Conservation (phyloP, 1,140 invertebrate genomes). For the Aphaenogaster rudis region DNA sequence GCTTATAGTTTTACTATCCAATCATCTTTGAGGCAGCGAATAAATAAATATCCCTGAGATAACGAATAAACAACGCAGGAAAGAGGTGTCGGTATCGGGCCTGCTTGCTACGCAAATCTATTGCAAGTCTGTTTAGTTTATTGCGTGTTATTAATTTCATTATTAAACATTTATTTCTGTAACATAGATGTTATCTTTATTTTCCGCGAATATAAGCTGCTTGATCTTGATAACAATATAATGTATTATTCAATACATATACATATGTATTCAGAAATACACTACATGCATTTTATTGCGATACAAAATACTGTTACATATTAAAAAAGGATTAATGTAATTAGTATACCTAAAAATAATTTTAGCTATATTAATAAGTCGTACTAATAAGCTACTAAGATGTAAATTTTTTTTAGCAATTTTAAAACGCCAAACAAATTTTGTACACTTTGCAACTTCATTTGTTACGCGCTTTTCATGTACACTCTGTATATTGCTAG, state of each 20-base stretch:
- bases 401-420: conserved; percentile 10
- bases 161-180: conserved; percentile 7
- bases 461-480: neutral
- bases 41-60: conserved; percentile 19
- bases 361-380: neutral
- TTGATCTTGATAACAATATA: conserved; percentile 6
- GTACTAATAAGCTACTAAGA: neutral
- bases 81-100: neutral
- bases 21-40: conserved; percentile 7
- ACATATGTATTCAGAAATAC: conserved; percentile 2
- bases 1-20: conserved; percentile 10
- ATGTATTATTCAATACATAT: conserved; percentile 7
- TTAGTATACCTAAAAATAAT: neutral
- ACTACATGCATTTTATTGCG: neutral
- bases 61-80: neutral
- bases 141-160: neutral
- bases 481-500: neutral
- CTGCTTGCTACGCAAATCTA: neutral
- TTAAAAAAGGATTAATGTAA: neutral
- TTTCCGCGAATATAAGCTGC: neutral
- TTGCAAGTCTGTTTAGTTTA: neutral
- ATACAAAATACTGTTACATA: conserved; percentile 1
- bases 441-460: neutral
- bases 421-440: conserved; percentile 1
- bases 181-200: conserved; percentile 20